Conservation (phyloP, 2,888 invertebrate genomes). For the Drosophila sordidula region DNA sequence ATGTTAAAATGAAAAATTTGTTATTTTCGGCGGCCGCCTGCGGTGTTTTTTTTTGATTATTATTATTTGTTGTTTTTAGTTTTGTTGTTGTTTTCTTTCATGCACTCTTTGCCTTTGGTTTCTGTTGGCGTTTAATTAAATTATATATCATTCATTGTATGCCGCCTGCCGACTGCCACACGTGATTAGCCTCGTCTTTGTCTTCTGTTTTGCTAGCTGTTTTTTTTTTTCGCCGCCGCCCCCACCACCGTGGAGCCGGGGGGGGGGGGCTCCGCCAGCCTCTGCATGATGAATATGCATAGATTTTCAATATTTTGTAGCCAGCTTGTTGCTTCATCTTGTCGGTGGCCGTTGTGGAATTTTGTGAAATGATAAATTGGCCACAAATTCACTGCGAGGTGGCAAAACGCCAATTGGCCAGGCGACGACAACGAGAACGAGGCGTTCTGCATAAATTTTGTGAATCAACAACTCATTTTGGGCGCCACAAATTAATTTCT, state of each 20-base stretch:
- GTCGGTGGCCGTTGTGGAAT: conserved; percentile 62
- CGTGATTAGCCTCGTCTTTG: conserved; percentile 72
- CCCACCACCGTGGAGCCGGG: not conserved
- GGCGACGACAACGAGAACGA: conserved; percentile 56
- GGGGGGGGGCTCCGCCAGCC: not conserved
- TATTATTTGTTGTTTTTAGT: not conserved
- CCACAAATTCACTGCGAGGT: conserved; percentile 67
- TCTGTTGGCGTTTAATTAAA: conserved; percentile 57
- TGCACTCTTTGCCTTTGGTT: not conserved
- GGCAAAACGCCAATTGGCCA: conserved; percentile 71
- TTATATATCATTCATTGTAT: conserved; percentile 54
- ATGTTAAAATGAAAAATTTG: conserved; percentile 51
- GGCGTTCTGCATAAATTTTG: conserved; percentile 66
- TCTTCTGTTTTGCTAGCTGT: conserved; percentile 50
- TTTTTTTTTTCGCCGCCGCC: not conserved
- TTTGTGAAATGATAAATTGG: conserved; percentile 77
- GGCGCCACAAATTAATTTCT: conserved; percentile 72
- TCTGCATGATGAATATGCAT: conserved; percentile 64
- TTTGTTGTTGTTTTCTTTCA: conserved; percentile 2
- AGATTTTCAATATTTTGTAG: conserved; percentile 54
- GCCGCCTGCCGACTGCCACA: conserved; percentile 52
- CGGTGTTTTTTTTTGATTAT: too few relatives aligned
- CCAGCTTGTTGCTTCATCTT: conserved; percentile 59
- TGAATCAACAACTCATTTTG: conserved; percentile 72
- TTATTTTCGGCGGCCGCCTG: not conserved